Evolutionary conservation across 23 tunicate species (phyloP), one percentile per base, ranked within the genome.

Genomic region (Styela plicata): DNA sequence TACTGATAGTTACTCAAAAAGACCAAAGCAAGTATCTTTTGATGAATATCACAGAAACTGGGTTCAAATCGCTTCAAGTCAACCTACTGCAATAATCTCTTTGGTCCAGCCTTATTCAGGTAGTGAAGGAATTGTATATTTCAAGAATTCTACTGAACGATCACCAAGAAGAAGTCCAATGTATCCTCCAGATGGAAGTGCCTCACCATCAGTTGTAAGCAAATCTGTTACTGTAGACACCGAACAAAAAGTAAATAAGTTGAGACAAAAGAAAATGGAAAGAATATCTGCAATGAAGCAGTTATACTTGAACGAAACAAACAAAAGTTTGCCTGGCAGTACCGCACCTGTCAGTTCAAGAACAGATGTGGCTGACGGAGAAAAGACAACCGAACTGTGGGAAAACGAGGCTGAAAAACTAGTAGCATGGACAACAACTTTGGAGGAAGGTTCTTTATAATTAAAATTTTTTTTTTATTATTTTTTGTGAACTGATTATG

Each of bases 1-100:
- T 67, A 64, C 74, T 2, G 63, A 52, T 28, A 70, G 35, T 52
- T 69, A 5, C 16, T 24, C 67, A 1, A 75, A 25, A 36, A 84
- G 80, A 73, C 78, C 94, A 33, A 89, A 89, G 63, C 97, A 91
- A 83, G 86, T 91, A 7, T 91, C 97, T 1, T 86, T 91, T 86
- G 97, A 91, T 73, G 78, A 78, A 27, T 91, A 91, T 64, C 90
- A 86, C 83, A 69, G 71, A 71, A 69, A 68, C 29, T 91, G 97
- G 97, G 85, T 83, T 18, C 79, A 86, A 76, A 78, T 86, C 17
- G 97, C 87, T 2, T 83, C 97, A 22, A 91, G 87, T 20, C 89
- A 91, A 63, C 85, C 97, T 10, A 31, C n/a, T 1, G 27, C 81
- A 26, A 44, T 1, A 53, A 76, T 76, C 13, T 27, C 64, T 33